Evolutionary conservation across 2,888 invertebrate genomes (phyloP).

Genomic region (Augochlorella aurata): DNA sequence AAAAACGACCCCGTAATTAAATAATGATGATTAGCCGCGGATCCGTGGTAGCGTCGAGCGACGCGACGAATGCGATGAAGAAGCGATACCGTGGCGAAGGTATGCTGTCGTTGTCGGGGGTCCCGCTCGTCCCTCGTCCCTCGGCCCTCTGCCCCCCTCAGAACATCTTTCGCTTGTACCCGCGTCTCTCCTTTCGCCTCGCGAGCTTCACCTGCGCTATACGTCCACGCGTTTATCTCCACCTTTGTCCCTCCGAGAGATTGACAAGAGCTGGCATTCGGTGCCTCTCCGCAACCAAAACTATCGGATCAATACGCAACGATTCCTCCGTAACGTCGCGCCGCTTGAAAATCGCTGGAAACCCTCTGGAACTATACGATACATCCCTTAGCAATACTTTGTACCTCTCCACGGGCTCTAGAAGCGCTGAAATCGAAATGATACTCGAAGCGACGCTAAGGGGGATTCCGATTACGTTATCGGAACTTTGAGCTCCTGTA

Average conservation of each 20-base stretch:
- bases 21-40: slow-evolving; percentile 78
- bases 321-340: neutral
- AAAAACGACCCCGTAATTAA: slow-evolving; percentile 77
- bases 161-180: slow-evolving; percentile 18
- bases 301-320: neutral
- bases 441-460: no score
- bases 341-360: neutral
- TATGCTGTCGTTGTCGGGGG: slow-evolving; percentile 76
- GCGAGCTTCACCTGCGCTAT: slow-evolving; percentile 1
- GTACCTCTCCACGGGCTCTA: no score
- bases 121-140: slow-evolving; percentile 52
- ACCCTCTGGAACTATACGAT: neutral
- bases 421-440: no score
- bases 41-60: slow-evolving; percentile 70
- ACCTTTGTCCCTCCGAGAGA: slow-evolving; percentile 56
- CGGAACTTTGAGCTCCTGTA: no score
- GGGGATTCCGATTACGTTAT: no score
- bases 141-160: slow-evolving; percentile 1
- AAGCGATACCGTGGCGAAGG: slow-evolving; percentile 75
- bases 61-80: slow-evolving; percentile 79
- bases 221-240: slow-evolving; percentile 14
- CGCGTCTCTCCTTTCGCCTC: slow-evolving; percentile 25
- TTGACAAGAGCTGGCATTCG: slow-evolving; percentile 45
- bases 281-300: neutral
- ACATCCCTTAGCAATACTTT: neutral